Evolutionary conservation across 2,113 vertebrate species (phyloP).

Genomic region (Atractosteus spatula): DNA sequence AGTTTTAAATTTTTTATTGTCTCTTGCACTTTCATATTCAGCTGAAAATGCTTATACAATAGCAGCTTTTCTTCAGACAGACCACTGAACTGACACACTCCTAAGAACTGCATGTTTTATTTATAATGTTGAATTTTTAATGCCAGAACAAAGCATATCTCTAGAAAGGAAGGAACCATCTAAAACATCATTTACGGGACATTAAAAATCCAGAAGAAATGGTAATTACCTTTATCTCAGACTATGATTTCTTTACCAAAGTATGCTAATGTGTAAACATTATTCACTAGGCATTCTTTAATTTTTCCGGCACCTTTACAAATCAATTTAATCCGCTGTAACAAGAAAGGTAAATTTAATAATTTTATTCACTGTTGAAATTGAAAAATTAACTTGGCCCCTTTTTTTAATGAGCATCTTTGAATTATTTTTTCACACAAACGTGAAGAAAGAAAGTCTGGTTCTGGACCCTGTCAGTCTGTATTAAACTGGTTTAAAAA

Average conservation of each 20-base stretch:
- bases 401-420: no score
- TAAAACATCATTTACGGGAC: neutral
- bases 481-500: no score
- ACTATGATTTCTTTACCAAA: neutral
- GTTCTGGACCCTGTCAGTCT: no score
- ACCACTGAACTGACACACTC: neutral
- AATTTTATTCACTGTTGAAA: slow-evolving; percentile 25
- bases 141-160: neutral
- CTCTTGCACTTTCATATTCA: neutral
- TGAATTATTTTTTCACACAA: neutral
- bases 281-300: slow-evolving; percentile 14
- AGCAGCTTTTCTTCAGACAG: neutral
- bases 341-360: slow-evolving; percentile 35
- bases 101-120: neutral
- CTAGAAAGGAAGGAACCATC: neutral
- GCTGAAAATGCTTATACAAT: neutral
- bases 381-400: slow-evolving; percentile 35
- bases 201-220: neutral
- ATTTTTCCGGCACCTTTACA: slow-evolving; percentile 26
- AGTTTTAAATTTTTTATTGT: slow-evolving; percentile 26
- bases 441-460: no score
- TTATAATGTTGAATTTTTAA: neutral
- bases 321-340: slow-evolving; percentile 35
- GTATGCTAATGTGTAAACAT: slow-evolving; percentile 10
- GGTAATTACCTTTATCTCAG: neutral